Base-by-base conservation (phyloP, 2,797 vertebrate genomes). In the Hypotaenidia philippensis region DNA sequence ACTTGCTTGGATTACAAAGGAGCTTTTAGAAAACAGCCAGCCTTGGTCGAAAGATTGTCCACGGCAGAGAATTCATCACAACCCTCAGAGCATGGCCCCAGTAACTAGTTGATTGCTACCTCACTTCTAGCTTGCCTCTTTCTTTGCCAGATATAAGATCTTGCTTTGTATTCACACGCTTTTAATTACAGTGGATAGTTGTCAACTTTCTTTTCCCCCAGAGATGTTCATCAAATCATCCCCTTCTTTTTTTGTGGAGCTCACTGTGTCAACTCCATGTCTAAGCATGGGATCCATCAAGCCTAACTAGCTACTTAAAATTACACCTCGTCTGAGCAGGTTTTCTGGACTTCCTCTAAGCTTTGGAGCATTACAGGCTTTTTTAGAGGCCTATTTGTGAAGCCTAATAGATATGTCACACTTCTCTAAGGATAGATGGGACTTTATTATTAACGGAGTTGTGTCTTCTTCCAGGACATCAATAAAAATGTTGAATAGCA, bases 401-500 rank as follows among this genome's bases (percentile, higher is more conserved):
- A 55, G 59, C 21, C 52, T 68, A 79, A 68, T 32, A 34, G 14
- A 57, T 78, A 77, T 60, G 53, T 87, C 82, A 79, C 38, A 82
- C 32, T 22, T 76, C 53, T 92, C 57, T 61, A 65, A 93, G n/a
- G 77, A 57, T 8, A 38, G 57, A 55, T 69, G 29, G 83, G 29
- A 47, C 13, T 79, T 92, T 45, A 65, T 72, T 91, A 72, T 79
- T 89, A 65, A 91, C 47, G 38, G 29, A 69, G 3, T 66, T 74
- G 38, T 1, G 17, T 72, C 71, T 89, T 83, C 82, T 94, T 94
- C 60, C 56, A 34, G 15, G 52, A 56, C 40, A 52, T 82, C 74
- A 79, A 69, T 86, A 92, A 89, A 94, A 93, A 84, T 65, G 55
- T 64, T 78, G 71, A 83, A 79, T 82, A 93, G 77, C 18, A 71